These are phyloP conservation scores for Oncorhynchus masou DNA, from an alignment of 2,113 vertebrate genomes.

Conservation along the genomic window DNA sequence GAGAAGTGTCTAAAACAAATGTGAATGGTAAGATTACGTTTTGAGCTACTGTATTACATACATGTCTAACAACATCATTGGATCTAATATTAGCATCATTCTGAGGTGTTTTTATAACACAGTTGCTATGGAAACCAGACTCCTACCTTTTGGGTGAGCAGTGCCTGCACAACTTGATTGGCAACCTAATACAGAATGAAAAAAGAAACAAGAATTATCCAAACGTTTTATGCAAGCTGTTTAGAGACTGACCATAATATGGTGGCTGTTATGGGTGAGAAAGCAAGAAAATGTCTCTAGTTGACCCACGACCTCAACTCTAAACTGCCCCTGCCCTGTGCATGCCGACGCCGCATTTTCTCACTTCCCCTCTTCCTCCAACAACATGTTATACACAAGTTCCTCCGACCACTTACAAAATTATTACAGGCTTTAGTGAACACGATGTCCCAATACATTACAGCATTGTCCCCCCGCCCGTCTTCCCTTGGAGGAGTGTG, in stretches of 20 bases:
- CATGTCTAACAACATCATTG: not conserved
- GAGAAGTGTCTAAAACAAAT: too few species aligned
- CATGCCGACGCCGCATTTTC: not conserved
- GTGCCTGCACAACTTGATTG: conserved; percentile 91
- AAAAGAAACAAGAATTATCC: not conserved
- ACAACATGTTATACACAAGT: conserved; percentile 6
- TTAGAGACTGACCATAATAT: not conserved
- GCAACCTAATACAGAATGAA: conserved; percentile 80
- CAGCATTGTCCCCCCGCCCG: not conserved
- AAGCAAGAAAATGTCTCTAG: not conserved
- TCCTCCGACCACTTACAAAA: not conserved
- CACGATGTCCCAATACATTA: conserved; percentile 4
- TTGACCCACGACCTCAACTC: conserved; percentile 18
- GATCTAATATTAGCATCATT: not conserved
- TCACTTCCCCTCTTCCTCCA: not conserved
- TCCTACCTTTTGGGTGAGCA: conserved; percentile 94
- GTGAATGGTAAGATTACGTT: not conserved
- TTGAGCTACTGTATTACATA: not conserved
- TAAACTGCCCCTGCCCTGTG: not conserved
- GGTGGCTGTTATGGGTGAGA: not conserved
- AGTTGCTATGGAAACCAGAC: conserved; percentile 15
- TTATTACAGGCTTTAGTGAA: conserved; percentile 12
- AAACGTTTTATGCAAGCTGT: not conserved
- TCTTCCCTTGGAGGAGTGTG: not conserved
- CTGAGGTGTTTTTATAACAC: not conserved